Evolutionary conservation across 35 echinoderm and acorn worm species (phyloP), one percentile per base, ranked within the genome.

Genomic region (Eucidaris tribuloides): DNA sequence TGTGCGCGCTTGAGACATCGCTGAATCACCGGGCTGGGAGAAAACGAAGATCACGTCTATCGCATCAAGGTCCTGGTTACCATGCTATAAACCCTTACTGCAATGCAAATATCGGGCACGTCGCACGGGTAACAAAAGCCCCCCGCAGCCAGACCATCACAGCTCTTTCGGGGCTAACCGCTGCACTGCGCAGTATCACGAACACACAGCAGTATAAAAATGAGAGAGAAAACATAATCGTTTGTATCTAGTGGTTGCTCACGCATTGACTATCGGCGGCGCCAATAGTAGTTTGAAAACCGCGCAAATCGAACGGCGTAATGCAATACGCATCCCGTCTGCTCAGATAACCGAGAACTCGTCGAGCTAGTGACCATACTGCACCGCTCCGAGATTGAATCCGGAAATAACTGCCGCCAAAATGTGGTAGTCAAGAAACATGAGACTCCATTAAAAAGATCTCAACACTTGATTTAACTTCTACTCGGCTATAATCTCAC

Each of bases 391-490:
- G 68, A 27, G 68, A 74, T 74, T 40, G 68, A 44, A 74, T 74
- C 68, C 68, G 68, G 68, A 74, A 74, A 74, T 74, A 74, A 74
- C 68, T 74, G 68, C 68, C 68, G 68, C 68, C 68, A 74, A 74
- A 74, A 74, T 74, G 68, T 74, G 68, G 68, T 74, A 74, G 68
- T 74, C 68, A 42, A 17, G 68, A 41, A 74, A 74, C 68, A 44
- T 74, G 68, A 74, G 37, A 74, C 68, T 74, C 68, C 68, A 74
- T 74, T 74, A 74, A 74, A 74, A 74, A 74, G 68, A 74, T 74
- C 68, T 74, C 68, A 74, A 74, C 68, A 74, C 68, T 74, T 74
- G 68, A 74, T 74, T 74, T 74, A 74, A 74, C 68, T 74, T 74
- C 34, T 25, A 74, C 68, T 40, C 38, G 68, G 68, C 41, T 74